These are phyloP conservation scores for Amblyjoppa fuscipennis DNA, from an alignment of 2,888 invertebrate species.

Conservation along the genomic window DNA sequence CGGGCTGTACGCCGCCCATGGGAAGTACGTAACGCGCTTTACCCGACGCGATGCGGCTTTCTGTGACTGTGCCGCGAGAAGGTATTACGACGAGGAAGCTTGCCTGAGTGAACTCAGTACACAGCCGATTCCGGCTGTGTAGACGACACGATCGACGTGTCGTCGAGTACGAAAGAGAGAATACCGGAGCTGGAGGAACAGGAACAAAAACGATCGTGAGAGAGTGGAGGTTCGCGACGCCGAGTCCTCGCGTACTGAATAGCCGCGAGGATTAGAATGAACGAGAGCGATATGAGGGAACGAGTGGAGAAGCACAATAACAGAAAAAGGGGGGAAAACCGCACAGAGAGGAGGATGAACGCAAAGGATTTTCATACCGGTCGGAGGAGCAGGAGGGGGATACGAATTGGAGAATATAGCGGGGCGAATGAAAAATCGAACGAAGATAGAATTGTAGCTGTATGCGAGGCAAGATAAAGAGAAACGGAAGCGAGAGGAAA, in stretches of 20 bases:
- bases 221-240: background rate
- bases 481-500: conserved; percentile 20
- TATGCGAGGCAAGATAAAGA: background rate
- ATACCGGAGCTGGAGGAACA: background rate
- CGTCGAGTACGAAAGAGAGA: background rate
- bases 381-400: conserved; percentile 7
- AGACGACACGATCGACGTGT: background rate
- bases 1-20: background rate
- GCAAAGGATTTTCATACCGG: conserved; percentile 29
- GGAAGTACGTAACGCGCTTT: background rate
- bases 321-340: conserved; percentile 46
- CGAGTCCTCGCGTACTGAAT: background rate
- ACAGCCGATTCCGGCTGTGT: background rate
- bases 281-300: background rate
- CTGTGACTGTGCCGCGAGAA: background rate
- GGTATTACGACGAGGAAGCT: background rate
- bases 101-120: background rate
- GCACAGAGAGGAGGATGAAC: conserved; percentile 4
- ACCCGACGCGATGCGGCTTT: background rate
- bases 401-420: conserved; percentile 24
- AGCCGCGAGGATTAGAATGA: conserved; percentile 2
- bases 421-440: conserved; percentile 21
- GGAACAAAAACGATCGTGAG: background rate
- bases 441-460: conserved; percentile 35
- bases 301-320: conserved; percentile 31